These are phyloP conservation scores for Allacma fusca DNA, from an alignment of 2,888 invertebrate genomes.

Conservation along the genomic window DNA sequence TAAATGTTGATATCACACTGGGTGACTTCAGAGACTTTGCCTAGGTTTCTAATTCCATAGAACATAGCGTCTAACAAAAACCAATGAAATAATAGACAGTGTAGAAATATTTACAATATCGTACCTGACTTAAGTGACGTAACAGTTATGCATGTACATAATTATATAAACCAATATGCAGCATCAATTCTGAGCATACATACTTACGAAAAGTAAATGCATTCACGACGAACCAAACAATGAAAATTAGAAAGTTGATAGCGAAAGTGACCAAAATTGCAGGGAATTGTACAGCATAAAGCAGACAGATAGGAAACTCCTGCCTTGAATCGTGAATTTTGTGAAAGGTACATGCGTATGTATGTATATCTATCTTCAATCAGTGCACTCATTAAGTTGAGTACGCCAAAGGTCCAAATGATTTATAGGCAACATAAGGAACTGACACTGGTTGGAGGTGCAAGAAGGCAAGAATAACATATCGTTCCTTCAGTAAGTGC, in stretches of 20 bases:
- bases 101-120: neutral
- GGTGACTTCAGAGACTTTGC: neutral
- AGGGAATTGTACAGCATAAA: neutral
- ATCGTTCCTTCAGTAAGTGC: no score
- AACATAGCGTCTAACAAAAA: neutral
- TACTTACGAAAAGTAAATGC: neutral
- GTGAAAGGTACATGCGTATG: neutral
- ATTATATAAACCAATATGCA: neutral
- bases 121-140: neutral
- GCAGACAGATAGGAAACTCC: no score
- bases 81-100: neutral
- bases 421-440: no score
- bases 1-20: no score
- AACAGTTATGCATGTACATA: neutral
- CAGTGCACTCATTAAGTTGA: no score
- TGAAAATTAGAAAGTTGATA: constrained; percentile 22
- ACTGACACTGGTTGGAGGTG: no score
- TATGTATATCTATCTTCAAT: neutral
- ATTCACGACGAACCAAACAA: neutral
- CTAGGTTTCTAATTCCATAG: neutral
- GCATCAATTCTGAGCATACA: neutral
- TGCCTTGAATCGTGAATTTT: no score
- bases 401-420: no score
- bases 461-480: no score
- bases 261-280: constrained; percentile 12